Evolutionary conservation across 1,140 invertebrate genomes (phyloP), one percentile per base, ranked within the genome.

Genomic region (Drosophila pallidifrons): DNA sequence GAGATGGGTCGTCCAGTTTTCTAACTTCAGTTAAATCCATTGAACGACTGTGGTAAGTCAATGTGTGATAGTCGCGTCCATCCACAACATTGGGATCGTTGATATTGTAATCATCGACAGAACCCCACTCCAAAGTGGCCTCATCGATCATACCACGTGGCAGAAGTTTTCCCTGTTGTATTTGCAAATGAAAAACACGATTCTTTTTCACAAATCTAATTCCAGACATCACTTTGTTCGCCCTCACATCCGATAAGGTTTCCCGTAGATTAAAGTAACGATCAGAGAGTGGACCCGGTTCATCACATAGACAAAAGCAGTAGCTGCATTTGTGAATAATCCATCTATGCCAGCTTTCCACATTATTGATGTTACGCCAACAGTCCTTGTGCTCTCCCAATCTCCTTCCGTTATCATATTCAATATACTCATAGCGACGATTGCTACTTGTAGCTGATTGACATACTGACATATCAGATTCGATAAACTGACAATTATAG

Each of bases 221-320:
- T 5, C 49, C 49, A 30, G 25, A 13, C 3, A 52, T 25, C 0
- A 20, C 20, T 20, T 20, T 20, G 20, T 20, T 20, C 0, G 20
- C 20, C 0, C 3, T 20, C 20, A 20, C n/a, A n/a, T 52, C 20
- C 4, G 49, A n/a, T 10, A 52, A 1, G 2, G 52, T 15, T 10
- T 1, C 28, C 2, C 51, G 51, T 1, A 54, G 28, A 32, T 54
- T 54, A 5, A 54, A 54, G 28, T 13, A 54, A 32, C 51, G 51
- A 32, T 54, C 51, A 5, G 51, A 54, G 2, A 6, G 13, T 8
- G 20, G 11, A 32, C 28, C 13, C 51, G 30, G 10, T 15, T 54
- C 51, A n/a, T 54, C 51, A 8, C 51, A 54, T 5, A 54, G n/a
- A 2, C 51, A 54, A n/a, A 54, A 54, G n/a, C 51, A 52, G 25